Conservation (phyloP, 2,797 vertebrate genomes). For the Pipistrellus pygmaeus region DNA sequence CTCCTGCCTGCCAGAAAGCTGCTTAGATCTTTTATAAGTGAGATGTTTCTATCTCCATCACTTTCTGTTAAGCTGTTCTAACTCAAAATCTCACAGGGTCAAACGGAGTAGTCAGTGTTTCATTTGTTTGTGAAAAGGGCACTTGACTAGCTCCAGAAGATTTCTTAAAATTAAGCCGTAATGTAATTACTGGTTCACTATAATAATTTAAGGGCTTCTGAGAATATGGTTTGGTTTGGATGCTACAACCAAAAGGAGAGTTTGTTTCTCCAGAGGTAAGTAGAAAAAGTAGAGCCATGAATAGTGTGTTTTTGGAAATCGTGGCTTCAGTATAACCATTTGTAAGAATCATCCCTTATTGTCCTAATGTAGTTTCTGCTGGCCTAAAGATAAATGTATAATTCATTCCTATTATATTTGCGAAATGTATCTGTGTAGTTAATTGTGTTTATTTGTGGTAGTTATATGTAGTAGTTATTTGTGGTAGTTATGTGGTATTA, state of each 20-base stretch:
- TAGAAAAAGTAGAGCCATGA: background rate
- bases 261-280: background rate
- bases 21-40: background rate
- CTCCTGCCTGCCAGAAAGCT: background rate
- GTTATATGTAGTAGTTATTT: background rate
- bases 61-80: slow-evolving; percentile 10
- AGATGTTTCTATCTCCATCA: background rate
- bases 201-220: background rate
- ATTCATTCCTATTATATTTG: slow-evolving; percentile 12
- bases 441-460: slow-evolving; percentile 1
- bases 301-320: background rate
- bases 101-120: slow-evolving; percentile 5
- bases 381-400: background rate
- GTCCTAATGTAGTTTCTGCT: background rate
- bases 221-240: background rate
- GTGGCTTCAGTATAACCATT: background rate
- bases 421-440: slow-evolving; percentile 16
- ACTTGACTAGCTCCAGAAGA: background rate
- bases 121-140: slow-evolving; percentile 36
- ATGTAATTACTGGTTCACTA: background rate
- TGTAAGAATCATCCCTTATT: slow-evolving; percentile 1
- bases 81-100: background rate
- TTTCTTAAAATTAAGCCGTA: slow-evolving; percentile 30
- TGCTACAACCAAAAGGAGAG: background rate
- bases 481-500: background rate